phyloP scores from a whole-genome alignment of 2,113 vertebrate genomes.

The Macquaria ambigua region DNA sequence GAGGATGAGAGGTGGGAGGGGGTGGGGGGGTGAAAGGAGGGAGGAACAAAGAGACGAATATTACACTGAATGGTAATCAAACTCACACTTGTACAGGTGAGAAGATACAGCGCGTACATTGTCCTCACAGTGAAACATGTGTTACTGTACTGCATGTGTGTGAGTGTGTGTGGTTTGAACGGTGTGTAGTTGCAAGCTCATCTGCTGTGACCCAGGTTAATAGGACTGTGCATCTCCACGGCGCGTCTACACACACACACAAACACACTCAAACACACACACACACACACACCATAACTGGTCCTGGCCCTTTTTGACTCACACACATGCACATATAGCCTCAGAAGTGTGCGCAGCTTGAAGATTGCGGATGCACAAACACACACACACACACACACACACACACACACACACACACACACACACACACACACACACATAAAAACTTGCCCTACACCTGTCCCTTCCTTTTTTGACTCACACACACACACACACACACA shows the following conservation, averaged over 20 bases:
- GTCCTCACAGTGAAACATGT: conserved; percentile 34
- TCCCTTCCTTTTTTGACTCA: no score
- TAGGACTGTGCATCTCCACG: conserved; percentile 44
- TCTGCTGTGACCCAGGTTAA: conserved; percentile 65
- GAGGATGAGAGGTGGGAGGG: conserved; percentile 14
- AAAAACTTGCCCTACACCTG: no score
- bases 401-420: neutral
- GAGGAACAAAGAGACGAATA: conserved; percentile 50
- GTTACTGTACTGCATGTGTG: conserved; percentile 37
- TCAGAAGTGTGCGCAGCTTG: neutral
- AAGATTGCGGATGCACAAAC: neutral
- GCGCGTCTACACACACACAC: conserved; percentile 9
- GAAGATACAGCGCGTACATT: conserved; percentile 52
- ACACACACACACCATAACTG: neutral
- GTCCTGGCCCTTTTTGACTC: conserved; percentile 35
- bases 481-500: neutral
- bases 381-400: conserved; percentile 19
- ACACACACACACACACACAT: conserved; percentile 3
- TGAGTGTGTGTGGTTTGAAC: conserved; percentile 19
- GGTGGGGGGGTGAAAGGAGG: neutral
- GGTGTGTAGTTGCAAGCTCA: conserved; percentile 32
- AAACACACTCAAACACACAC: conserved; percentile 16
- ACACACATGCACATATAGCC: conserved; percentile 36
- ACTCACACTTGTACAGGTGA: conserved; percentile 69
- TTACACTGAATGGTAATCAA: conserved; percentile 77